Evolutionary conservation across 2,113 vertebrate species (phyloP).

Genomic region (Sander vitreus): DNA sequence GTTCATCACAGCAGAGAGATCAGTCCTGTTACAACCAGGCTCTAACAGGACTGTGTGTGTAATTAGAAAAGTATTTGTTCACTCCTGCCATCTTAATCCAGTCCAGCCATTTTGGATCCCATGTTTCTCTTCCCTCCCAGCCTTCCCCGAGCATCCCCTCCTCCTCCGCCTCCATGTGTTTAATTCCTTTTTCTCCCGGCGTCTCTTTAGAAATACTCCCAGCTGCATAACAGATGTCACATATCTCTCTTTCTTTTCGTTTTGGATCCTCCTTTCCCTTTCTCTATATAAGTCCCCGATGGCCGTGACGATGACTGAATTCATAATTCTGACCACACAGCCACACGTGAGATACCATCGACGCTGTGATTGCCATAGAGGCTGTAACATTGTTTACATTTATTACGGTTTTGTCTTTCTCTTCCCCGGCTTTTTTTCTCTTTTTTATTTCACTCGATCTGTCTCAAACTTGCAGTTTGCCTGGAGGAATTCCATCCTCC

Average conservation of each 20-base stretch:
- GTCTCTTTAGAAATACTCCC: conserved; percentile 64
- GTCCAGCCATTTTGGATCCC: conserved; percentile 74
- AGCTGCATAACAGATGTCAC: conserved; percentile 81
- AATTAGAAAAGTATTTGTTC: conserved; percentile 50
- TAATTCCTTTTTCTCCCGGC: conserved; percentile 71
- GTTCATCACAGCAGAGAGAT: conserved; percentile 30
- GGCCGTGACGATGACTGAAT: conserved; percentile 32
- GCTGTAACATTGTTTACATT: conserved; percentile 36
- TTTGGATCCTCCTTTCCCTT: conserved; percentile 27
- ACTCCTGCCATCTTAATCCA: conserved; percentile 68
- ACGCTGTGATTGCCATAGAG: conserved; percentile 1
- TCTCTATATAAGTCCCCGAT: conserved; percentile 20
- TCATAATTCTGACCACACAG: conserved; percentile 38
- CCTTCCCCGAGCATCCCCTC: conserved; percentile 35
- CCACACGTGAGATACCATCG: conserved; percentile 6
- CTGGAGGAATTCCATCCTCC: conserved; percentile 53
- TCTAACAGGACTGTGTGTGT: conserved; percentile 2
- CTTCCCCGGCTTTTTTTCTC: background rate
- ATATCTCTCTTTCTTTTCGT: conserved; percentile 33
- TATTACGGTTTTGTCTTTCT: conserved; percentile 5
- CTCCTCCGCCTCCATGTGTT: conserved; percentile 62
- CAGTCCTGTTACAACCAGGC: conserved; percentile 19
- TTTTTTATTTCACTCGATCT: conserved; percentile 8
- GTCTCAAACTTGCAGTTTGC: conserved; percentile 37
- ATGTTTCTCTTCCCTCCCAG: conserved; percentile 60